Base-by-base conservation (phyloP, 2,113 vertebrate genomes). In the Halcyon malimbica region DNA sequence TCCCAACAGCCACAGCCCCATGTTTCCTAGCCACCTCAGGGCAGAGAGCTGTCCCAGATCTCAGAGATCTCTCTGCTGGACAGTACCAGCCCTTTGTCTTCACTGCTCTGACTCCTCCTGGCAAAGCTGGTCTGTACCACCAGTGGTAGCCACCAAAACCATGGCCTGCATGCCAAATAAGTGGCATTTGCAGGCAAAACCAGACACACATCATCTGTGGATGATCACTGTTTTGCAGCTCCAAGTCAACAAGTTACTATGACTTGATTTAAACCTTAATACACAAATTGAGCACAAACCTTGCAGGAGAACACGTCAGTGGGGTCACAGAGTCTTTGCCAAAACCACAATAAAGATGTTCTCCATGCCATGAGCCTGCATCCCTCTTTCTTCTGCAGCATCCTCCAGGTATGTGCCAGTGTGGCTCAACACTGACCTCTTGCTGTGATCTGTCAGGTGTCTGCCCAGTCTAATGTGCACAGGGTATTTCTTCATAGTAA, bases 1-100 rank as follows among this genome's bases (percentile, higher is more conserved):
- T 50, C 4, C 28, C 2, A 0, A 11, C 13, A 33, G 10, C 1
- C 1, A 21, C 18, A n/a, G 6, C 23, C 4, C 3, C 17, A 4
- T 5, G 2, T 39, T 37, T 70, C 51, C 31, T 68, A n/a, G 37
- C 21, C 20, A 5, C 26, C 31, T 50, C 20, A 3, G 13, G 62
- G 70, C 62, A 74, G 50, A 50, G 53, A 1, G n/a, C 41, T 28
- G 10, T 42, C 37, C 13, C 29, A 25, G 16, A 42, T 51, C 48
- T 65, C 37, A 5, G 17, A 15, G 6, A 2, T 33, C 4, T 3
- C 50, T 54, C 37, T 41, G 9, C 56, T 70, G 42, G 71, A 26
- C 3, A 2, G n/a, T n/a, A 20, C 13, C 19, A 63, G 70, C 63
- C 57, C 15, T 28, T 64, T 15, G 4, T 21, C 62, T 24, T n/a